Conservation (phyloP, 2,113 vertebrate genomes). For the Sporophila hypoxantha region DNA sequence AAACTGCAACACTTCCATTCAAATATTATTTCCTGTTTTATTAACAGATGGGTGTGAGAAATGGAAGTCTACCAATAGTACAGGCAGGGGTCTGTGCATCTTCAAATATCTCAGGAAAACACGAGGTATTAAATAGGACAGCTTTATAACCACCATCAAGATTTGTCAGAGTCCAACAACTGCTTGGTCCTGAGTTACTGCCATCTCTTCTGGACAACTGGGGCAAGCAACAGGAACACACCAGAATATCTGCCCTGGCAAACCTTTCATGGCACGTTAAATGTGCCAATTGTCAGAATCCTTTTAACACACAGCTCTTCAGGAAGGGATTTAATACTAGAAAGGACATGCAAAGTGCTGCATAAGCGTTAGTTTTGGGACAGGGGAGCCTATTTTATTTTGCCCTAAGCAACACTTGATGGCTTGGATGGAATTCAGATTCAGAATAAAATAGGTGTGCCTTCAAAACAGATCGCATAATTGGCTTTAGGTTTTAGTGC, state of each 20-base stretch:
- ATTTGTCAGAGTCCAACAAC: neutral
- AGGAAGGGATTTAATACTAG: conserved; percentile 32
- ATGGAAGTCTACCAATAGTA: neutral
- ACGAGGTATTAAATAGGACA: neutral
- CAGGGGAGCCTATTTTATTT: conserved; percentile 33
- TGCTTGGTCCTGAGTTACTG: neutral
- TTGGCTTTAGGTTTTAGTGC: conserved; percentile 56
- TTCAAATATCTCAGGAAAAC: neutral
- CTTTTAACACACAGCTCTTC: conserved; percentile 6
- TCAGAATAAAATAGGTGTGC: conserved; percentile 27
- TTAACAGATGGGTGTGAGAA: conserved; percentile 1
- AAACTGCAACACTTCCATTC: neutral
- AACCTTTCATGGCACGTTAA: neutral
- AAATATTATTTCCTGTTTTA: neutral
- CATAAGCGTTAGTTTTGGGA: conserved; percentile 14
- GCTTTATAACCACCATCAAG: neutral
- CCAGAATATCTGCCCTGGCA: neutral
- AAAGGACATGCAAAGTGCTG: conserved; percentile 31
- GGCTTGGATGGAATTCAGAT: conserved; percentile 32
- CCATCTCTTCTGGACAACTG: neutral
- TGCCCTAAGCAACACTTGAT: conserved; percentile 40
- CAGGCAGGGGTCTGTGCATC: neutral
- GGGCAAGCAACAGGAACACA: neutral
- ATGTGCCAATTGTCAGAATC: conserved; percentile 10
- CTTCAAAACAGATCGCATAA: conserved; percentile 45